Base-by-base conservation (phyloP, 1,140 invertebrate genomes). In the Eupristina koningsbergeri region DNA sequence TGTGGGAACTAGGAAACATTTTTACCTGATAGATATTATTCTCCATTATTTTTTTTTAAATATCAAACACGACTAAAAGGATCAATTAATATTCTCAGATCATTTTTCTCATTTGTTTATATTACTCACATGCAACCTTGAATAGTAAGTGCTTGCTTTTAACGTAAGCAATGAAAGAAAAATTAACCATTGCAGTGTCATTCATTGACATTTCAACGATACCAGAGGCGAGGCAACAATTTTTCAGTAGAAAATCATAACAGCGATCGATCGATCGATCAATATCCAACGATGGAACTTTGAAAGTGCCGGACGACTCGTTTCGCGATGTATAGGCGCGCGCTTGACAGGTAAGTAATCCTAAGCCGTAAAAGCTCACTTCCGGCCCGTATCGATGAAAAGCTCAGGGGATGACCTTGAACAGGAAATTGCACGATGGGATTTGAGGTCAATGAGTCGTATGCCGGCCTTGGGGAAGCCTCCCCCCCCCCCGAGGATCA, bases 381-480 rank as follows among this genome's bases (percentile, higher is more conserved):
- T 13, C 3, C 15, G 47, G 29, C 17, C 22, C 36, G 17, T 67
- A 31, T 39, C 29, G 1, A 67, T 19, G 64, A 29, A 39, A 17
- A 39, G 36, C 39, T 47, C 39, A 6, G 39, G 29, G 5, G 34
- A 19, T 73, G 79, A 80, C 79, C 79, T 80, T 80, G 79, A 67
- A 29, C 64, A 22, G 39, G 29, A 34, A 79, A 45, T 15, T 50
- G 47, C 47, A 9, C 9, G 9, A 9, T 8, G 9, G 47, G 58
- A 67, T 80, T 80, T 50, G 67, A 80, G 79, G 79, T 80, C 79
- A 80, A 13, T 50, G 50, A 79, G 77, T 50, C 39, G n/a, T 9
- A 58, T 3, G 5, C 53, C 22, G 3, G 53, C 53, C 53, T 26
- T 3, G 53, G 26, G 0, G 53, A 26, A 58, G 26, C 3, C 53